phyloP scores from a whole-genome alignment of 2,888 invertebrate genomes.

The Stenodema calcarata region DNA sequence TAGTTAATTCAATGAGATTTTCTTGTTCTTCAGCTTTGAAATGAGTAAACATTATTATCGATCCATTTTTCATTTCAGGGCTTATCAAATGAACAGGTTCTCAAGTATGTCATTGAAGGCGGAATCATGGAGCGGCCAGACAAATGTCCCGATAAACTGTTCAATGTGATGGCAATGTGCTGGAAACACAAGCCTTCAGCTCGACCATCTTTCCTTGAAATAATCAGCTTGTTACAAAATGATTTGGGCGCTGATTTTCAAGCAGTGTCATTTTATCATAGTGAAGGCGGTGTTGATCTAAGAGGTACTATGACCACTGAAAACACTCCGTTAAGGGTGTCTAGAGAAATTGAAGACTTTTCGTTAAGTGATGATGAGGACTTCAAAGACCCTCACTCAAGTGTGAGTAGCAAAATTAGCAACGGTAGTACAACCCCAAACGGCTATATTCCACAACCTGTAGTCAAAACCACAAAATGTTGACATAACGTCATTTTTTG shows the following conservation, averaged over 20 bases:
- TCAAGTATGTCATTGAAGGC: slow-evolving; percentile 87
- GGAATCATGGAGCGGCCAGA: slow-evolving; percentile 95
- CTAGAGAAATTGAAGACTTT: slow-evolving; percentile 59
- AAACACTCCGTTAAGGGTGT: slow-evolving; percentile 58
- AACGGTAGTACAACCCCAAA: slow-evolving; percentile 58
- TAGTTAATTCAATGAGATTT: too few relatives aligned
- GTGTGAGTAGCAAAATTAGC: slow-evolving; percentile 57
- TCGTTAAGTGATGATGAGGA: slow-evolving; percentile 58
- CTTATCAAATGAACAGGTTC: slow-evolving; percentile 89
- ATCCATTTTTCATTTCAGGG: slow-evolving; percentile 65
- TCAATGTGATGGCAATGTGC: slow-evolving; percentile 88
- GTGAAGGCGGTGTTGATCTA: slow-evolving; percentile 66
- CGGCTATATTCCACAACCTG: slow-evolving; percentile 56
- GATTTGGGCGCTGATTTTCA: slow-evolving; percentile 68
- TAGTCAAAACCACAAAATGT: slow-evolving; percentile 58
- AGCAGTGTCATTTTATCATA: slow-evolving; percentile 71
- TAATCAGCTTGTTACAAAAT: slow-evolving; percentile 76
- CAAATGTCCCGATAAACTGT: slow-evolving; percentile 91
- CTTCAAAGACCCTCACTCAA: slow-evolving; percentile 54
- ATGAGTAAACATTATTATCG: too few relatives aligned
- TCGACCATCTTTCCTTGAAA: slow-evolving; percentile 85
- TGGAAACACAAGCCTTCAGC: slow-evolving; percentile 84
- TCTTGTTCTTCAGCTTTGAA: too few relatives aligned
- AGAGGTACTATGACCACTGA: slow-evolving; percentile 56
- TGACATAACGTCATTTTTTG: slow-evolving; percentile 51